Evolutionary conservation across 53 echinoderm and acorn worm species (phyloP).

Genomic region (Paracentrotus lividus): DNA sequence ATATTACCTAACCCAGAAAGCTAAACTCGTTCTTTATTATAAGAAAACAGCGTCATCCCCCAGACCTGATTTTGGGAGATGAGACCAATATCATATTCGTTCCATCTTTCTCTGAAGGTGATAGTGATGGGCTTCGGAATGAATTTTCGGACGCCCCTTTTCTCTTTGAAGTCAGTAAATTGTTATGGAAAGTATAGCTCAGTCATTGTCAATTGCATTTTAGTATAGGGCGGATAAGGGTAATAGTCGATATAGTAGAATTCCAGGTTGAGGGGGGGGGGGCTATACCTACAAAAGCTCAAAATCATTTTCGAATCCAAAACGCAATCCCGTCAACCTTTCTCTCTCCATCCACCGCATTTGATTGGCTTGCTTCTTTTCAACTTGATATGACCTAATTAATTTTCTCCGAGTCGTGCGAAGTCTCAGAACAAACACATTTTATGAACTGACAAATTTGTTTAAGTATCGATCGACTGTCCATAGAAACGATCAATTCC

Average conservation of each 20-base stretch:
- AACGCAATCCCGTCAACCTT: background rate
- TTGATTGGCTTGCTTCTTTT: background rate
- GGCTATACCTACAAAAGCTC: background rate
- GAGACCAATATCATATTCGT: background rate
- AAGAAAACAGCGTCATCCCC: background rate
- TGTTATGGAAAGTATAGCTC: background rate
- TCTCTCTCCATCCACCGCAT: background rate
- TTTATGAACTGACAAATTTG: constrained; percentile 3
- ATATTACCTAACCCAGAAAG: constrained; percentile 5
- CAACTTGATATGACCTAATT: background rate
- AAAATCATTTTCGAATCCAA: background rate
- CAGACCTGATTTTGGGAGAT: background rate
- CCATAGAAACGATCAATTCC: background rate
- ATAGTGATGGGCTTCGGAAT: background rate
- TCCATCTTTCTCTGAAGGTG: background rate
- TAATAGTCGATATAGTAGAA: too few relatives aligned
- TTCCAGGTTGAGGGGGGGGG: background rate
- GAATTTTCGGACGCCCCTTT: background rate
- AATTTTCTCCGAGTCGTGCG: constrained; percentile 24
- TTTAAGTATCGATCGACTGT: background rate
- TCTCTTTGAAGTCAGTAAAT: background rate
- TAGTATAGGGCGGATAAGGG: too few relatives aligned
- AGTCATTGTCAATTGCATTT: too few relatives aligned
- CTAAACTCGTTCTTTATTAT: constrained; percentile 24
- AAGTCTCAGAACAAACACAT: constrained; percentile 25